Conservation (phyloP, 2,113 vertebrate species). For the Ameiurus melas region DNA sequence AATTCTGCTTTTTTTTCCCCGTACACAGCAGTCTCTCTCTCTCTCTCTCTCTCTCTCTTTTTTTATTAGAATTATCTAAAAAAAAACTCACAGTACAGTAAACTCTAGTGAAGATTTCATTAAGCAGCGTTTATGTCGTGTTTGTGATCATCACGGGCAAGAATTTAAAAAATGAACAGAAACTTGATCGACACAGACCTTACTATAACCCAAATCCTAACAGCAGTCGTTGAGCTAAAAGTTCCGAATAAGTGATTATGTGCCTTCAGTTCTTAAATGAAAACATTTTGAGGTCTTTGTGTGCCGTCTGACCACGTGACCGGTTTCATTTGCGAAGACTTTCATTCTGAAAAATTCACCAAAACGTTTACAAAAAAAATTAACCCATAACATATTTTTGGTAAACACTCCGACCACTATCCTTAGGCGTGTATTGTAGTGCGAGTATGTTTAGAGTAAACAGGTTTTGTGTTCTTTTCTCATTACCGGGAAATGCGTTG, state of each 20-base stretch:
- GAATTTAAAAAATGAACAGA: no score
- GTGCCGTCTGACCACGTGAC: not conserved
- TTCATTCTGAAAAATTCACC: not conserved
- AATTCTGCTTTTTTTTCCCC: not conserved
- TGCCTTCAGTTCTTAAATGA: not conserved
- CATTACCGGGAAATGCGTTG: not conserved
- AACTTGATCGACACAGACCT: not conserved
- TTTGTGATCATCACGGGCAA: not conserved
- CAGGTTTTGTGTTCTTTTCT: not conserved
- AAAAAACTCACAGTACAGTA: not conserved
- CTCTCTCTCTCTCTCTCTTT: no score
- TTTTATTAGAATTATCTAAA: not conserved
- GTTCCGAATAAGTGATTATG: not conserved
- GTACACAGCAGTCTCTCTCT: not conserved
- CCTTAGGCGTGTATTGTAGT: not conserved
- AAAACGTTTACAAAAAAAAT: no score
- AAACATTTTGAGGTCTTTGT: not conserved
- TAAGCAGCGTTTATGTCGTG: not conserved
- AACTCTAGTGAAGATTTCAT: not conserved
- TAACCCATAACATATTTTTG: not conserved
- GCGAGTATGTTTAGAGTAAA: not conserved
- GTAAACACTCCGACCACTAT: not conserved
- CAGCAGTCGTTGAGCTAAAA: no score
- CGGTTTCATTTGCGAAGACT: not conserved
- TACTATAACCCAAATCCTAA: not conserved